Evolutionary conservation across 2,888 invertebrate species (phyloP).

Genomic region (Andrena fulva): DNA sequence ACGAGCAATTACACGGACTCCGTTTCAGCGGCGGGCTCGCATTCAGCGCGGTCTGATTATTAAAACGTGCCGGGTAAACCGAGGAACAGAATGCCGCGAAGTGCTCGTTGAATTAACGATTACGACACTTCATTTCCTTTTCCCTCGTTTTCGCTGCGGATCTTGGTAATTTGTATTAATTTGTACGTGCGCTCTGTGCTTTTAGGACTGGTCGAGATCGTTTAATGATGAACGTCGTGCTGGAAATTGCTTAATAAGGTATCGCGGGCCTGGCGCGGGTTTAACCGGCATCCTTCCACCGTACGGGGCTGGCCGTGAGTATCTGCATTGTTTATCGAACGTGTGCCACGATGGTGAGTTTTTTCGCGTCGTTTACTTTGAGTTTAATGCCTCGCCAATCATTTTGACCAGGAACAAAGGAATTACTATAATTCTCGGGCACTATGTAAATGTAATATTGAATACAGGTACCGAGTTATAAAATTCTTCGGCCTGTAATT

Average conservation of each 20-base stretch:
- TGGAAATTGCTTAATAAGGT: constrained; percentile 56
- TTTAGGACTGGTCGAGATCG: constrained; percentile 11
- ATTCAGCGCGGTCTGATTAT: constrained; percentile 41
- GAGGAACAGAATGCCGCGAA: not conserved
- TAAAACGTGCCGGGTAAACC: constrained; percentile 10
- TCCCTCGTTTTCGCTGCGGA: constrained; percentile 7
- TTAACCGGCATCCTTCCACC: constrained; percentile 1
- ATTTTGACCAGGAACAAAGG: not conserved
- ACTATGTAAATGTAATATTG: not conserved
- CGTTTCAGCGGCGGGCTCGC: constrained; percentile 23
- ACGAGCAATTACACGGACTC: constrained; percentile 51
- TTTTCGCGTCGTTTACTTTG: not conserved
- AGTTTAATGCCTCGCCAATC: not conserved
- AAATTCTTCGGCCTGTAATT: not conserved
- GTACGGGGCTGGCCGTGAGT: not conserved
- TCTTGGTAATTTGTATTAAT: constrained; percentile 55
- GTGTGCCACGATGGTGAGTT: not conserved
- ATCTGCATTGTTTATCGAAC: not conserved
- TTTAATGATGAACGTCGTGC: constrained; percentile 45
- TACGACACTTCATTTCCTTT: constrained; percentile 40
- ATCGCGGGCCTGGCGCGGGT: constrained; percentile 18
- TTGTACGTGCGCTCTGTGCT: constrained; percentile 13
- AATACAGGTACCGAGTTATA: not conserved
- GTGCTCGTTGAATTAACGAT: constrained; percentile 32
- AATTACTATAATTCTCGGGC: not conserved